These are phyloP conservation scores for Drosophila affinis DNA, from an alignment of 2,888 invertebrate genomes.

Conservation along the genomic window DNA sequence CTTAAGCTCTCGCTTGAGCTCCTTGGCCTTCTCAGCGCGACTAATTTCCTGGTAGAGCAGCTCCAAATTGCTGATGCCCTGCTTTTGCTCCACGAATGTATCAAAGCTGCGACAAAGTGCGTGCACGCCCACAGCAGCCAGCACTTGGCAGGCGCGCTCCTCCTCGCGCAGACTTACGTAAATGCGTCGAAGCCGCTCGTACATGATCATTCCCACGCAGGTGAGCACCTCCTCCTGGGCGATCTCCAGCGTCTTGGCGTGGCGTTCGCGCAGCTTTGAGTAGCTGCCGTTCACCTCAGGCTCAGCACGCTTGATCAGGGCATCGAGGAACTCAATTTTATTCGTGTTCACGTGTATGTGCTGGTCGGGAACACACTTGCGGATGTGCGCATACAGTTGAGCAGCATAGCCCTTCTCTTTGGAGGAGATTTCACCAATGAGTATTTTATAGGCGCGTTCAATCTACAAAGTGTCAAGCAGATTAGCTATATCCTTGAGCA, in stretches of 20 bases:
- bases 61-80: constrained; percentile 94
- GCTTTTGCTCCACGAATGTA: constrained; percentile 94
- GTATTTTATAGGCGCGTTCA: constrained; percentile 91
- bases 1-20: constrained; percentile 93
- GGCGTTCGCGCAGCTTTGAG: constrained; percentile 92
- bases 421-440: constrained; percentile 93
- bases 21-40: constrained; percentile 93
- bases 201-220: constrained; percentile 96
- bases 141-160: constrained; percentile 96
- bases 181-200: constrained; percentile 94
- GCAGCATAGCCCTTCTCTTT: constrained; percentile 96
- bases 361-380: constrained; percentile 92
- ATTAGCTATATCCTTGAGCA: background rate
- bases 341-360: constrained; percentile 93
- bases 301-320: constrained; percentile 94
- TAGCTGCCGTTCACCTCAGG: constrained; percentile 91
- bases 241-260: constrained; percentile 98
- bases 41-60: constrained; percentile 94
- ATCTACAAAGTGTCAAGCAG: constrained; percentile 83
- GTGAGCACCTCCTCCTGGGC: constrained; percentile 98
- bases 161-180: constrained; percentile 94
- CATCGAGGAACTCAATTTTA: constrained; percentile 94
- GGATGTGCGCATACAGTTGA: constrained; percentile 93
- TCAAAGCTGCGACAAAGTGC: constrained; percentile 95
- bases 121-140: constrained; percentile 94